Evolutionary conservation across 2,113 vertebrate species (phyloP).

Genomic region (Oryzias woworae): DNA sequence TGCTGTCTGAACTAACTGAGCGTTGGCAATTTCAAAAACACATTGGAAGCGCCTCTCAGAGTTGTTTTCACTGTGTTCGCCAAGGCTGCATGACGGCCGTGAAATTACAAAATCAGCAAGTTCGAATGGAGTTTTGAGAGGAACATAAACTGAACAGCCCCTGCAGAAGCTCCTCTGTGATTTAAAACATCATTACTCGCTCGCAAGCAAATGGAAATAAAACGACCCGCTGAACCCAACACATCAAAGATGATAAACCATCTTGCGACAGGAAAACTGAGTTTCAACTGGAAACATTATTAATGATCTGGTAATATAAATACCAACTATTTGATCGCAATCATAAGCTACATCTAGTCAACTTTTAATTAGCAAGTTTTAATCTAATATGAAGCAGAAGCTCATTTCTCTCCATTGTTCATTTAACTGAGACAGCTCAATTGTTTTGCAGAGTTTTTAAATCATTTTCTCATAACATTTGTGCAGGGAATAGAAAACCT

Average conservation of each 20-base stretch:
- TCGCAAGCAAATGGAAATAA: slow-evolving; percentile 7
- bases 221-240: slow-evolving; percentile 5
- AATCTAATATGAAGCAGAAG: background rate
- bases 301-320: slow-evolving; percentile 24
- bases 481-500: slow-evolving; percentile 3
- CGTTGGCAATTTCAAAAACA: slow-evolving; percentile 19
- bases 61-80: background rate
- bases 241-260: background rate
- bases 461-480: slow-evolving; percentile 41
- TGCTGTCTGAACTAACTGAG: background rate
- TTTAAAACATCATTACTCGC: slow-evolving; percentile 23
- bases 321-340: background rate
- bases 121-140: background rate
- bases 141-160: background rate
- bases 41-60: background rate
- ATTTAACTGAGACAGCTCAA: background rate
- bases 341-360: slow-evolving; percentile 1
- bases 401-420: background rate
- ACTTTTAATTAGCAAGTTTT: background rate
- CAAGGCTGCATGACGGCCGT: background rate
- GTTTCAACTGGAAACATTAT: slow-evolving; percentile 22
- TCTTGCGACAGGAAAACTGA: background rate
- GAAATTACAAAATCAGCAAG: slow-evolving; percentile 1
- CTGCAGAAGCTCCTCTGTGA: background rate
- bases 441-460: slow-evolving; percentile 54